Conservation (phyloP, 2,888 invertebrate genomes). For the Endotricha flammealis region DNA sequence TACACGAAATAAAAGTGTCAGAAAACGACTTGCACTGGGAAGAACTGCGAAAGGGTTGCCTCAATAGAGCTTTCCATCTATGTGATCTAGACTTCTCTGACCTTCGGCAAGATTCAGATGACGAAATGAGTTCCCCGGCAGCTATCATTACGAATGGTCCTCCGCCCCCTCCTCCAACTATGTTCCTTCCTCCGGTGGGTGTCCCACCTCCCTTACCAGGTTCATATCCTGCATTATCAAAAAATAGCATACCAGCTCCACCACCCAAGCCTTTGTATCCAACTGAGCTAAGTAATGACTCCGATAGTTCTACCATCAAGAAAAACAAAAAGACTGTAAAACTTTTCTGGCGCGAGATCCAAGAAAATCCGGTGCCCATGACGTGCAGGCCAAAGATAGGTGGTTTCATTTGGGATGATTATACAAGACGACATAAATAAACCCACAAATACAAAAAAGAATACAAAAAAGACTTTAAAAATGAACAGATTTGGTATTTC, state of each 20-base stretch:
- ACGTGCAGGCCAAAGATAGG: conserved; percentile 77
- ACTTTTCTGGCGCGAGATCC: conserved; percentile 97
- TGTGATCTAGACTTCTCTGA: conserved; percentile 99
- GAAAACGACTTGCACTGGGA: conserved; percentile 98
- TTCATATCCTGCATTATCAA: conserved; percentile 62
- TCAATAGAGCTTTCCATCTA: conserved; percentile 86
- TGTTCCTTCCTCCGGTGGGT: conserved; percentile 68
- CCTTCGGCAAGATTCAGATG: conserved; percentile 91
- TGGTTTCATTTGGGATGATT: conserved; percentile 95
- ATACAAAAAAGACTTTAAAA: no score
- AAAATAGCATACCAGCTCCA: conserved; percentile 54
- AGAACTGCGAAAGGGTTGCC: conserved; percentile 84
- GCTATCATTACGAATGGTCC: conserved; percentile 82
- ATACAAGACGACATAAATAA: no score
- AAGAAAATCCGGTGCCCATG: conserved; percentile 82
- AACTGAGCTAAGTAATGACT: conserved; percentile 56
- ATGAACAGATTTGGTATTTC: no score
- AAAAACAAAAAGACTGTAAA: conserved; percentile 98
- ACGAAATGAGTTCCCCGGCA: conserved; percentile 84
- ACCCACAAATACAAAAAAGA: no score
- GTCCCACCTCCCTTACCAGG: conserved; percentile 74
- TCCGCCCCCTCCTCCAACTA: conserved; percentile 87
- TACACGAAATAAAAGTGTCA: conserved; percentile 87
- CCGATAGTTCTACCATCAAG: conserved; percentile 77
- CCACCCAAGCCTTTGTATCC: conserved; percentile 50